phyloP scores from a whole-genome alignment of 2,113 vertebrate species.

The Dicerorhinus sumatrensis region DNA sequence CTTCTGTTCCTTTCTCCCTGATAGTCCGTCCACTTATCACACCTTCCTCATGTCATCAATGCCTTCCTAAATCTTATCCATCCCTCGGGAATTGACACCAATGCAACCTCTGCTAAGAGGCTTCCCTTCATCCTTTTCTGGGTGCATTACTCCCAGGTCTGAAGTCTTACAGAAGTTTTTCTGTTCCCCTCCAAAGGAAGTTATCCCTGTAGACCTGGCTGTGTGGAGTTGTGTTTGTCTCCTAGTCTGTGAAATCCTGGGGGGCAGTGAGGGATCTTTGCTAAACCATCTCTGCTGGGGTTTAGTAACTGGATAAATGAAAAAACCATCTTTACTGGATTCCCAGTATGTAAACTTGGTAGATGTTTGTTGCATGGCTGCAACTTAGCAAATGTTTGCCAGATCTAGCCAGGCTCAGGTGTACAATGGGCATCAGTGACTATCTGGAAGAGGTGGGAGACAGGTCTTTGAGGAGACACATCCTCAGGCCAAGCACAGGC shows the following conservation, averaged over 20 bases:
- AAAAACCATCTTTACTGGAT: no score
- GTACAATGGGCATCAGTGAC: rapidly evolving
- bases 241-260: no score
- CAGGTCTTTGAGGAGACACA: not conserved
- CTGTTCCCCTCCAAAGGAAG: not conserved
- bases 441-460: not conserved
- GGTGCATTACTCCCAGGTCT: rapidly evolving
- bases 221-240: not conserved
- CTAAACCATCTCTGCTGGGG: not conserved
- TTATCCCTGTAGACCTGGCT: not conserved
- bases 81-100: not conserved
- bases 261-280: not conserved
- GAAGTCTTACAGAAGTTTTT: not conserved
- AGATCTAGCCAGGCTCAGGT: not conserved
- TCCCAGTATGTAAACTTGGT: not conserved
- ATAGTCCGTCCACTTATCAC: not conserved
- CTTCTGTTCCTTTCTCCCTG: not conserved
- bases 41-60: not conserved
- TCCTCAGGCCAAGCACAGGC: not conserved
- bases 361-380: not conserved
- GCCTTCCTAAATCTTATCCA: no score
- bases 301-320: no score
- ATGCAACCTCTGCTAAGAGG: not conserved
- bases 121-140: not conserved
- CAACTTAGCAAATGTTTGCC: no score